These are phyloP conservation scores for Ginglymostoma cirratum DNA, from an alignment of 2,113 vertebrate genomes.

Conservation along the genomic window DNA sequence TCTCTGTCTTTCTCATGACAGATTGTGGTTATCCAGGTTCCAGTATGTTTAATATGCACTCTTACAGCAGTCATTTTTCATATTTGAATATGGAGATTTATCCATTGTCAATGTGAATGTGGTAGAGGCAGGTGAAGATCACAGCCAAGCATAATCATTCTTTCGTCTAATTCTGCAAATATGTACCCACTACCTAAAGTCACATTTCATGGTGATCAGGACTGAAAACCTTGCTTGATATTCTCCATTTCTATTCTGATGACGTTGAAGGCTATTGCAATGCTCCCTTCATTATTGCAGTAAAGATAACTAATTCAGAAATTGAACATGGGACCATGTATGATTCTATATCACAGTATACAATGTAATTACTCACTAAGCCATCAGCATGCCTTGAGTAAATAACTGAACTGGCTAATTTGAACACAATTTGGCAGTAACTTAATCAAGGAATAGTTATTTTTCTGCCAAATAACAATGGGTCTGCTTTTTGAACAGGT, in stretches of 20 bases:
- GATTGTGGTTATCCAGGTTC: not conserved
- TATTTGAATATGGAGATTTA: not conserved
- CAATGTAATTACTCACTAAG: not conserved
- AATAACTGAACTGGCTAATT: not conserved
- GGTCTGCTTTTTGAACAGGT: conserved; percentile 45
- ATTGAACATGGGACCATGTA: not conserved
- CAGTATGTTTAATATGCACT: not conserved
- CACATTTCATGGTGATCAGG: not conserved
- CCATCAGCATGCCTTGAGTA: not conserved
- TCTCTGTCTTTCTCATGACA: not conserved
- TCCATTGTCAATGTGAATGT: not conserved
- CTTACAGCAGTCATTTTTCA: not conserved
- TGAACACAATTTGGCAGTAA: not conserved
- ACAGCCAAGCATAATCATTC: not conserved
- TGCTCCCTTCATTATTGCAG: not conserved
- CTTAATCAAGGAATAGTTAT: not conserved
- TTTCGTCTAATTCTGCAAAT: not conserved
- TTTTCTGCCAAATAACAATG: not conserved
- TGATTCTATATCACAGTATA: not conserved
- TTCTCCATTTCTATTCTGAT: not conserved
- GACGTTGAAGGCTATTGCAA: not conserved
- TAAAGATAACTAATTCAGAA: not conserved
- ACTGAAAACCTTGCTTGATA: not conserved
- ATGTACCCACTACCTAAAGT: not conserved
- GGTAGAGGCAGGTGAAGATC: not conserved